A percentile compares a stretch with the other conserved stretches of the same genome.
phyloP scores from a whole-genome alignment of 2,888 invertebrate species.

The Leptogaster cylindrica region DNA sequence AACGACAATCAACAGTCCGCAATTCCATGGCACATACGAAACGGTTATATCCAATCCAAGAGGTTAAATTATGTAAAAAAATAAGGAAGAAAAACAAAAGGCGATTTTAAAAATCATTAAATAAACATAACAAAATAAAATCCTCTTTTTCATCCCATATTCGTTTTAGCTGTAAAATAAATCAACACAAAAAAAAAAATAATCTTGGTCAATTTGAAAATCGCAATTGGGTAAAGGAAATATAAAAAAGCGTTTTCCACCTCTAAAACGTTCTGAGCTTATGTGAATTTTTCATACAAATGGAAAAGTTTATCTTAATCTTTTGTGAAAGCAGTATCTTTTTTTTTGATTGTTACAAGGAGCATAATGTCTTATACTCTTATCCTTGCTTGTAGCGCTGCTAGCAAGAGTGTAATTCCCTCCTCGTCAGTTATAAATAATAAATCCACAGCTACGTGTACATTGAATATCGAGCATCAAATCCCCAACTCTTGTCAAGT shows the following conservation, averaged over 20 bases:
- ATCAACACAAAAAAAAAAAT: not conserved
- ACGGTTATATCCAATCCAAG: too few relatives aligned
- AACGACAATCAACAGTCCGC: too few relatives aligned
- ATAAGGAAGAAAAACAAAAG: too few relatives aligned
- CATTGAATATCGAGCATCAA: not conserved
- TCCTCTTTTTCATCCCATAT: too few relatives aligned
- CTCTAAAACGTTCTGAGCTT: not conserved
- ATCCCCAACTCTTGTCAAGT: too few relatives aligned
- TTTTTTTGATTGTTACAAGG: not conserved
- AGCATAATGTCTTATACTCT: not conserved
- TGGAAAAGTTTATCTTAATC: not conserved
- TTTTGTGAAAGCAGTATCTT: not conserved
- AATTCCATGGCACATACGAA: too few relatives aligned
- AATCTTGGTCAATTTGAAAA: too few relatives aligned
- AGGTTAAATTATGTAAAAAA: too few relatives aligned
- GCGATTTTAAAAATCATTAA: too few relatives aligned
- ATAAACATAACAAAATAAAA: too few relatives aligned
- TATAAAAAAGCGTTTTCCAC: not conserved
- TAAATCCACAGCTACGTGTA: constrained; percentile 11
- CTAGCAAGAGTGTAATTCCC: not conserved
- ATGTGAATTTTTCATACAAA: not conserved
- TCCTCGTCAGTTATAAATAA: constrained; percentile 10
- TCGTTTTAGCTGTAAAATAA: too few relatives aligned
- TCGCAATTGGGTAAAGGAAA: not conserved
- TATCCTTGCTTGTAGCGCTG: not conserved